Evolutionary conservation across 2,797 vertebrate species (phyloP), one percentile per base, ranked within the genome.

Genomic region (Cossypha niveicapilla): DNA sequence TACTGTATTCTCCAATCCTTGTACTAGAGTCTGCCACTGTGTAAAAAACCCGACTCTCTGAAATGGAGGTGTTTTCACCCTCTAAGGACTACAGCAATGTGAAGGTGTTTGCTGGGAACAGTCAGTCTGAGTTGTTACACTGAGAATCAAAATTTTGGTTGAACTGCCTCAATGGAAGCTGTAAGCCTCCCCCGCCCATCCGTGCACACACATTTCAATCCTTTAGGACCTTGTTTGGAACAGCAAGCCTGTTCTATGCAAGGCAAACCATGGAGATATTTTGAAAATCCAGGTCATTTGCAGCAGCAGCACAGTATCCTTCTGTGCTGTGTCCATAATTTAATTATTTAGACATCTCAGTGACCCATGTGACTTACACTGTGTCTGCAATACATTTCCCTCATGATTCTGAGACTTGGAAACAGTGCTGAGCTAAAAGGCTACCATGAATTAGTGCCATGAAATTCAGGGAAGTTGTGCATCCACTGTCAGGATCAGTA

Each of bases 291-390:
- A 61, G 56, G 66, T 65, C 62, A 54, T 78, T 61, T 65, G 47
- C 76, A 90, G 63, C 66, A 68, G 54, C 89, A 91, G 58, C 1
- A 0, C 18, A 53, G 41, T 6, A 19, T 18, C 17, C 45, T 41
- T 84, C 76, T 78, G 58, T 61, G 81, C 41, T 62, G 25, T 54
- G 58, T 41, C 58, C 44, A 9, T 72, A 84, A 86, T 53, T 94
- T n/a, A 86, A 93, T 79, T 84, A 90, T 66, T 92, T 54, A 90
- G 77, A 58, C 74, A 93, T 81, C 80, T 56, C 54, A 58, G 76
- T 73, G 88, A 90, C 54, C 68, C 87, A 86, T 15, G 76, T 66
- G 85, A 75, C 54, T 76, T 34, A 41, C 6, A 39, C 68, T 83
- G 35, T 32, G 41, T 32, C 62, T 78, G 88, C 82, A 93, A 34